Evolutionary conservation across 2,888 invertebrate species (phyloP).

Genomic region (Lasioglossum malachurum): DNA sequence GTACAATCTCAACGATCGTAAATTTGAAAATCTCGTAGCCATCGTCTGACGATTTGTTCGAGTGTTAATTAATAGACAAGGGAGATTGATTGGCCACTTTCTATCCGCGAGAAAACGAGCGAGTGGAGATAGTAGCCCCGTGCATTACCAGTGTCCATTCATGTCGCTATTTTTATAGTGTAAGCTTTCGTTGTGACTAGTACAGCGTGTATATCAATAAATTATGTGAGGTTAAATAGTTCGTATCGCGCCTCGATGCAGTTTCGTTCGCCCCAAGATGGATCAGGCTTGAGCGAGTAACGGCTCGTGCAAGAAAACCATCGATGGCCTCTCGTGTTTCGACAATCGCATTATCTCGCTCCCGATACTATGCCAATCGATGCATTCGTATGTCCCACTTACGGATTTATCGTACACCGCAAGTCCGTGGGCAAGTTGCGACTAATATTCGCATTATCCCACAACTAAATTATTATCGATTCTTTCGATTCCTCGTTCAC

Average conservation of each 20-base stretch:
- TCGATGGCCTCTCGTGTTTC: constrained; percentile 17
- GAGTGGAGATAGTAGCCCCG: not conserved
- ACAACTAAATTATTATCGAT: not conserved
- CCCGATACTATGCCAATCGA: constrained; percentile 54
- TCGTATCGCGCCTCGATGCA: not conserved
- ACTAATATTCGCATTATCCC: not conserved
- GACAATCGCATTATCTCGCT: constrained; percentile 27
- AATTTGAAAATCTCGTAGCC: not conserved
- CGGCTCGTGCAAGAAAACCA: not conserved
- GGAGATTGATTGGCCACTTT: not conserved
- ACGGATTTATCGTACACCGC: constrained; percentile 39
- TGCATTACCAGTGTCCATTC: not conserved
- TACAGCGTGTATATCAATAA: not conserved
- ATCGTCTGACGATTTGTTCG: not conserved
- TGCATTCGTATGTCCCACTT: constrained; percentile 63
- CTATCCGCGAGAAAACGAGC: not conserved
- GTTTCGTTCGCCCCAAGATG: constrained; percentile 9
- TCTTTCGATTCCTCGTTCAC: not conserved
- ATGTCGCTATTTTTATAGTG: not conserved
- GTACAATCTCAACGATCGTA: not conserved
- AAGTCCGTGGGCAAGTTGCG: not conserved
- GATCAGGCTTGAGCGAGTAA: not conserved
- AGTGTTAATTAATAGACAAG: not conserved
- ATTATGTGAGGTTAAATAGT: not conserved
- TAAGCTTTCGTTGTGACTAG: not conserved